These are phyloP conservation scores for Meiosimyza decipiens DNA, from an alignment of 2,888 invertebrate genomes.

Conservation along the genomic window DNA sequence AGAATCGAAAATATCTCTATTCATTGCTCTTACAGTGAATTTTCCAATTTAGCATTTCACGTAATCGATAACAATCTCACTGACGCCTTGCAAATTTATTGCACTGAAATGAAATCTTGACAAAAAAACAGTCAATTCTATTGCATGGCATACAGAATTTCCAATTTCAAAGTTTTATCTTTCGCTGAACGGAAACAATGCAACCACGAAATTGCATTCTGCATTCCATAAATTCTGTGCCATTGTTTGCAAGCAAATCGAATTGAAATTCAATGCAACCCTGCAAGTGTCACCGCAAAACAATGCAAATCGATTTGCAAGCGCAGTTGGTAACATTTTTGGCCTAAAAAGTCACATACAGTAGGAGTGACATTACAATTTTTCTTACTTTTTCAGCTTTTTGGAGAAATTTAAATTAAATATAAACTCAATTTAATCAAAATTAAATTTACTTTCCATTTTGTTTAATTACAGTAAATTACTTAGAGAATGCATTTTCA, in stretches of 20 bases:
- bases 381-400: too few relatives aligned
- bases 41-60: too few relatives aligned
- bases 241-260: constrained; percentile 10
- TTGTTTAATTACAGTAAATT: background rate
- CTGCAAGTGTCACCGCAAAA: constrained; percentile 36
- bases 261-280: constrained; percentile 28
- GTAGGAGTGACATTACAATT: background rate
- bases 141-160: constrained; percentile 10
- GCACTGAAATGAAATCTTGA: too few relatives aligned
- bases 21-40: too few relatives aligned
- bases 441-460: background rate
- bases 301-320: constrained; percentile 33
- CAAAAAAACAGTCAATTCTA: background rate
- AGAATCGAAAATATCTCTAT: too few relatives aligned
- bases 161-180: constrained; percentile 21
- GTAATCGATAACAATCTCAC: too few relatives aligned
- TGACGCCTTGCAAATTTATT: too few relatives aligned
- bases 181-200: constrained; percentile 23
- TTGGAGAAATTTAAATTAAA: too few relatives aligned
- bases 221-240: constrained; percentile 32
- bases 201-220: constrained; percentile 35
- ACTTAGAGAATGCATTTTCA: background rate
- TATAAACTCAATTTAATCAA: too few relatives aligned
- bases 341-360: background rate
- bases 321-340: constrained; percentile 26